Evolutionary conservation across 2,888 invertebrate genomes (phyloP), one percentile per base, ranked within the genome.

Genomic region (Octodonta nipae): DNA sequence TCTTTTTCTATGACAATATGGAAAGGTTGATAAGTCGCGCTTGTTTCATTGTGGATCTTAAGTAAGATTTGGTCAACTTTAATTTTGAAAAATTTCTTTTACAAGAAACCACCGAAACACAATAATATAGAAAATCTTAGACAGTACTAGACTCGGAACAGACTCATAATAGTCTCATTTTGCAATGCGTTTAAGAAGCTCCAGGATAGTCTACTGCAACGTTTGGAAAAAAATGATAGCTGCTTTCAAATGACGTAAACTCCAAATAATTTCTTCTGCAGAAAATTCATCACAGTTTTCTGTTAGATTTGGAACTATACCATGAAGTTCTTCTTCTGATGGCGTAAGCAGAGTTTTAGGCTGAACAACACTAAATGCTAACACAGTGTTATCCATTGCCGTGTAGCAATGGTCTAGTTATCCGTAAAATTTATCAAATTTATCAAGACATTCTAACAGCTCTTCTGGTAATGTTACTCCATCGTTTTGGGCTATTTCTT

Each of bases 361-460:
- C 27, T 34, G 34, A 25, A 29, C 29, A 29, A 29, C 16, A 28
- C 13, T 11, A 17, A 17, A 17, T 17, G 17, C 8, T 17, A 28
- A 6, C n/a, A 26, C 15, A 26, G 26, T 32, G 15, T 15, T 11
- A 32, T 32, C 26, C 16, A 32, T 26, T 26, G 28, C 28, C 16
- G 5, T 28, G 28, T 28, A 28, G 26, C 26, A 15, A 34, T 34
- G 26, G 15, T 34, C 26, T 34, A 15, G 17, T 22, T 33, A 20
- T 33, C 13, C 33, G 26, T 33, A 24, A 33, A 33, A 33, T 33
- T 5, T 28, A 28, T 33, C 33, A 28, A 28, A n/a, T n/a, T n/a
- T n/a, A n/a, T n/a, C n/a, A n/a, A n/a, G 33, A 33, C n/a, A 33
- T 33, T 28, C 33, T 17, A 17, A 17, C 17, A 17, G 12, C 26